phyloP scores from a whole-genome alignment of 1,140 invertebrate species.

The Parasteatoda tepidariorum region DNA sequence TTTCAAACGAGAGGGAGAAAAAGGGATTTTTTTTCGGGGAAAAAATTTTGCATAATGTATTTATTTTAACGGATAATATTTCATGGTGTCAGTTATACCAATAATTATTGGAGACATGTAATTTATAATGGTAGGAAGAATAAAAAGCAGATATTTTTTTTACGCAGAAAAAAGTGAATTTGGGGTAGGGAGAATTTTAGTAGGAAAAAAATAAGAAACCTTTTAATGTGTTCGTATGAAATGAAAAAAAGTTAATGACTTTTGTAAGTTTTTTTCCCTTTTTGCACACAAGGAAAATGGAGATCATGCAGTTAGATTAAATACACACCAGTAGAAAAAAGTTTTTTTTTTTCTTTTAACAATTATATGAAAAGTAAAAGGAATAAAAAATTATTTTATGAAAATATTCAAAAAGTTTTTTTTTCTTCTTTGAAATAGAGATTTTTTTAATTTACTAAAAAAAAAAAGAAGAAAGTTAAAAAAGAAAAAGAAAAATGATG shows the following conservation, averaged over 20 bases:
- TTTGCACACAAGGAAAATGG: slow-evolving; percentile 19
- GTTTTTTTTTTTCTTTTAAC: too few species aligned
- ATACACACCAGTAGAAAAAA: background rate
- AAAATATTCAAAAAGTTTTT: too few species aligned
- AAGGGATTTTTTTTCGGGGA: background rate
- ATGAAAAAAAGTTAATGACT: slow-evolving; percentile 57
- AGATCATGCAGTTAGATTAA: slow-evolving; percentile 49
- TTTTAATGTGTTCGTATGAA: slow-evolving; percentile 32
- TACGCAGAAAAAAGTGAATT: too few species aligned
- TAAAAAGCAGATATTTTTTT: slow-evolving; percentile 23
- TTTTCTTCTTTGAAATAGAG: too few species aligned
- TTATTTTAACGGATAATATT: slow-evolving; percentile 51
- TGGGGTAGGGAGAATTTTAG: slow-evolving; percentile 2
- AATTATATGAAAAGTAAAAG: too few species aligned
- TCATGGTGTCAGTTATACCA: slow-evolving; percentile 57
- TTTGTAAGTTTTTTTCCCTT: slow-evolving; percentile 24
- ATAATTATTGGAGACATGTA: slow-evolving; percentile 44
- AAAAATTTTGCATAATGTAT: slow-evolving; percentile 36
- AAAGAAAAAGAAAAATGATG: too few species aligned
- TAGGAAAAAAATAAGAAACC: slow-evolving; percentile 19
- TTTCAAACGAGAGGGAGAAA: background rate
- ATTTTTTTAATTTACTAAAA: too few species aligned
- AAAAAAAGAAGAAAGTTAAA: too few species aligned
- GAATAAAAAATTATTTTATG: too few species aligned
- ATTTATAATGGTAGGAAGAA: slow-evolving; percentile 5